Evolutionary conservation across 2,888 invertebrate species (phyloP), one percentile per base, ranked within the genome.

Genomic region (Drosophila algonquin): DNA sequence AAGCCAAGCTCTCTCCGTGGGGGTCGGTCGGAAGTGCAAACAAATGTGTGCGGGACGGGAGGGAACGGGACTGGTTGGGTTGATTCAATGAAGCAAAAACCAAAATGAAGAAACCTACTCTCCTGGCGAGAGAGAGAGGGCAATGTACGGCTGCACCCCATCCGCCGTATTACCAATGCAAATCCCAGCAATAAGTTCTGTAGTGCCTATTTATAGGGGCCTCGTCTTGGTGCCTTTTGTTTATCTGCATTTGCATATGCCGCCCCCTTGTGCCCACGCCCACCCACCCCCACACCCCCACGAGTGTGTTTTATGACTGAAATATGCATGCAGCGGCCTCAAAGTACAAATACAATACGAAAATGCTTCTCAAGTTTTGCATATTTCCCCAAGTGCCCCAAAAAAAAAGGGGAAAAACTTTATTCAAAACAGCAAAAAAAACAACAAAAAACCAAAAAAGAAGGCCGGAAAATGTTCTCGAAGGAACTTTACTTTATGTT

Each of bases 261-360:
- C 12, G 12, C 10, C 1, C 21, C 21, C 21, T 21, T 21, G 21
- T 24, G 24, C 24, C 24, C 35, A 30, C 30, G 7, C 30, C 30
- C 30, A 30, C 65, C 64, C 76, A 1, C 2, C 8, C 63, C 64
- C 76, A 1, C 2, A 2, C 6, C 63, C 74, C 7, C 6, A 44
- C 32, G 63, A 52, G 72, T 62, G 63, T 68, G 64, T 69, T 81
- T 85, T 79, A 72, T 54, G 63, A 52, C 61, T 40, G 46, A 87
- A 81, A 74, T 87, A 81, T 79, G 79, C 82, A 84, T 40, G 40
- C 27, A 69, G 30, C 78, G 75, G 64, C 68, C 50, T 61, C 67
- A 63, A 61, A 67, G 54, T 57, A 76, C 63, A 60, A 68, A 63
- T 70, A 63, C 60, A 21, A 18, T 14, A 48, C 47, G 61, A 74